Evolutionary conservation across 2,113 vertebrate species (phyloP), one percentile per base, ranked within the genome.

Genomic region (Oryzias javanicus): DNA sequence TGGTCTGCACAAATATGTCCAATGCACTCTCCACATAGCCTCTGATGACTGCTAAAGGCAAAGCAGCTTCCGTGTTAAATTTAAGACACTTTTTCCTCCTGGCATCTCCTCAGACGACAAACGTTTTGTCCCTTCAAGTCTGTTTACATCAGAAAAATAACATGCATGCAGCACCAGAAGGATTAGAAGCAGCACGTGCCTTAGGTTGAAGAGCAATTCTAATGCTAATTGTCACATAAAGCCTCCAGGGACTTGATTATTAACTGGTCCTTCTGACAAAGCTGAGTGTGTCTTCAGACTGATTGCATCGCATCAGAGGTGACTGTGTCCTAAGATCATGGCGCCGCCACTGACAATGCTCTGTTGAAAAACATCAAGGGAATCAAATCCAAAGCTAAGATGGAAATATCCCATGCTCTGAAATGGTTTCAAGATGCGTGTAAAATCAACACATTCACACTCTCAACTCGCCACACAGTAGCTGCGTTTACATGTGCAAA

Each of bases 241-340:
- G n/a, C 54, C 78, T 75, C 20, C 53, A 50, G 64, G 52, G 58
- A 62, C 64, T 29, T 87, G 81, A 83, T 88, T 85, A 74, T 67
- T 55, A 61, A 64, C 59, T 18, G 53, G 52, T 52, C 60, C 74
- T 79, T 67, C 58, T 83, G 74, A 79, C 66, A 54, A 77, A 67
- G 61, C 61, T 2, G 52, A 72, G 77, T 72, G 64, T 20, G 24
- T 60, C 70, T 67, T 67, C 59, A 56, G 62, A 59, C 70, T 82
- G 78, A 81, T 87, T 86, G 74, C 67, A 66, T 83, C 77, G 73
- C 62, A 7, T 53, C 65, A 66, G 67, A 77, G 64, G 67, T 82
- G 71, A 58, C 60, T 20, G 16, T 75, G 65, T 70, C 61, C 67
- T 54, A 52, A 78, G 63, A 70, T 67, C 67, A 62, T 49, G 46